These are phyloP conservation scores for Nasonia vitripennis DNA, from an alignment of 1,140 invertebrate genomes.

Conservation along the genomic window DNA sequence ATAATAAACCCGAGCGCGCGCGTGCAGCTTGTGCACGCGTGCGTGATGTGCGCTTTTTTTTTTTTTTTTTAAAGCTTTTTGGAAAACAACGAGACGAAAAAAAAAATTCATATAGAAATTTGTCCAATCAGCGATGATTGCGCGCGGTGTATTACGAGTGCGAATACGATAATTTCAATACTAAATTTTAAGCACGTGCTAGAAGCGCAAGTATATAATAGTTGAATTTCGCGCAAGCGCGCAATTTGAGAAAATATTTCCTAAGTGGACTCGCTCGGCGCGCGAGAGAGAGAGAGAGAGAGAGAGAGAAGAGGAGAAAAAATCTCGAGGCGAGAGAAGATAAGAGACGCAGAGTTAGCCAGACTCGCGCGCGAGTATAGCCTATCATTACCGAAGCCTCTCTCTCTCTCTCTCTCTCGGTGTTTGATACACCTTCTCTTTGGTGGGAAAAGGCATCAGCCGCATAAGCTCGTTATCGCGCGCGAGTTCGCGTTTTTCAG, in stretches of 20 bases:
- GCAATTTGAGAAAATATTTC: conserved; percentile 51
- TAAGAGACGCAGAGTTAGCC: neutral
- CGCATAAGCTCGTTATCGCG: no score
- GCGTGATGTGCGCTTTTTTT: neutral
- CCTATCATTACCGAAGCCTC: conserved; percentile 32
- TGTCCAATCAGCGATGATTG: no score
- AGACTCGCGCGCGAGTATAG: no score
- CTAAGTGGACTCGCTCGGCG: conserved; percentile 17
- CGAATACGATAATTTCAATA: conserved; percentile 41
- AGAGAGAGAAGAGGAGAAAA: neutral
- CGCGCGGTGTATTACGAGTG: conserved; percentile 3
- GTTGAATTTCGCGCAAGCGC: conserved; percentile 18
- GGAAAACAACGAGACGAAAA: no score
- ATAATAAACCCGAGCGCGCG: conserved; percentile 57
- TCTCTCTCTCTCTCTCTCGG: neutral
- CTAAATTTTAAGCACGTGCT: conserved; percentile 47
- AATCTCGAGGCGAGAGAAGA: conserved; percentile 3
- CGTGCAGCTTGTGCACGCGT: neutral
- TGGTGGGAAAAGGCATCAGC: conserved; percentile 22
- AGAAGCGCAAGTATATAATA: conserved; percentile 26
- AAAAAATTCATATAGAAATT: no score
- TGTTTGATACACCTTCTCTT: neutral
- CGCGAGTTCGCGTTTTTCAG: neutral
- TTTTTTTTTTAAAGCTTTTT: no score
- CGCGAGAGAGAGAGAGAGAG: no score